A percentile compares a stretch with the other conserved stretches of the same genome.
Conservation (phyloP, 1,140 invertebrate genomes). For the Chrysopa pallens region DNA sequence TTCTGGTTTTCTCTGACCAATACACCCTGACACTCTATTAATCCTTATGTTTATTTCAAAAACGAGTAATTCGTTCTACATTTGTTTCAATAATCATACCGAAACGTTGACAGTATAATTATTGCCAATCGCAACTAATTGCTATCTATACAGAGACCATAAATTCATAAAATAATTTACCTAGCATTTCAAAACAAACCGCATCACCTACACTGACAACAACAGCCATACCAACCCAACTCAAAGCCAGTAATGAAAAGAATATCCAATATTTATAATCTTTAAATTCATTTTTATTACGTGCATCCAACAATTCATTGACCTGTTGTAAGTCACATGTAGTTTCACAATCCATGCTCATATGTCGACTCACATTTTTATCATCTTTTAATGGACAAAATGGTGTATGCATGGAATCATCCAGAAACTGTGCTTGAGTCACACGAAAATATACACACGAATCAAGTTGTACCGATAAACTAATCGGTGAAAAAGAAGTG, state of each 20-base stretch:
- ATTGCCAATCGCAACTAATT: no score
- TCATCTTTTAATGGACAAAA: constrained; percentile 22
- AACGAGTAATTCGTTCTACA: no score
- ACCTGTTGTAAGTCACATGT: constrained; percentile 25
- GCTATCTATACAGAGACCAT: no score
- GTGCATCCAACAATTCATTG: constrained; percentile 17
- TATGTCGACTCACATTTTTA: constrained; percentile 2
- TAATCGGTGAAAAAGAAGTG: constrained; percentile 16
- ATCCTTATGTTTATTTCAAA: no score
- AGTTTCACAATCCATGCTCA: constrained; percentile 26
- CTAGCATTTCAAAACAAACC: constrained; percentile 55
- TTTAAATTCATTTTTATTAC: constrained; percentile 20
- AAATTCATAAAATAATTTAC: constrained; percentile 26
- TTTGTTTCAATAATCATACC: no score
- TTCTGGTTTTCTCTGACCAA: no score
- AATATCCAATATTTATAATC: constrained; percentile 52
- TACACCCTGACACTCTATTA: no score
- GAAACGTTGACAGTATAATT: no score
- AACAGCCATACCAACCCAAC: constrained; percentile 67
- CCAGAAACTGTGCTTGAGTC: constrained; percentile 25
- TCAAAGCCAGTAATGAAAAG: constrained; percentile 43
- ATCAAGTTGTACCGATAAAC: constrained; percentile 13
- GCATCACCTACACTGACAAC: constrained; percentile 62
- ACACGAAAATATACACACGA: constrained; percentile 21
- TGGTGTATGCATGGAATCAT: constrained; percentile 16